A percentile compares a stretch with the other conserved stretches of the same genome.
Conservation (phyloP, 23 tunicate genomes). For the Oikopleura vanhoeffeni region DNA sequence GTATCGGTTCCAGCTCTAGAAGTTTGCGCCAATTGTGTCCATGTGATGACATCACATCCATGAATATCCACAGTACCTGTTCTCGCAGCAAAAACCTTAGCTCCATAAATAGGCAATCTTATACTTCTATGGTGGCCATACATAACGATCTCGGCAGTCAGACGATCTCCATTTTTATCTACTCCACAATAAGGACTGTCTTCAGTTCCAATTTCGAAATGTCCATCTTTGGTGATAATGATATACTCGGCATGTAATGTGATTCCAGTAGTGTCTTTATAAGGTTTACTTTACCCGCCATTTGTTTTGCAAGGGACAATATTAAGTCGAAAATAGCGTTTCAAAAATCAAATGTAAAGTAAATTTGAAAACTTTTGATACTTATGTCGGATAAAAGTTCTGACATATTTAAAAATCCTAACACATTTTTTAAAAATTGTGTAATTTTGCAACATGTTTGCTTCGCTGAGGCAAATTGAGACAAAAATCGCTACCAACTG, state of each 20-base stretch:
- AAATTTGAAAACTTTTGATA: too few relatives aligned
- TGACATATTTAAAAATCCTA: too few relatives aligned
- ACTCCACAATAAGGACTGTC: slow-evolving; percentile 25
- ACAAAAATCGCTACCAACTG: too few relatives aligned
- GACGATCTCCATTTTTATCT: not conserved
- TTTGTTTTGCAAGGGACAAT: too few relatives aligned
- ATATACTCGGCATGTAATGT: slow-evolving; percentile 50
- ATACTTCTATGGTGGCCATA: slow-evolving; percentile 46
- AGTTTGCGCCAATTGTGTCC: slow-evolving; percentile 38
- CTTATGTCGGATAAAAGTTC: too few relatives aligned
- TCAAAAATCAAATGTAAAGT: too few relatives aligned
- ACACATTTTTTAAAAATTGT: too few relatives aligned
- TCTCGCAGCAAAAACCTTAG: slow-evolving; percentile 64
- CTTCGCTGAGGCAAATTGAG: too few relatives aligned
- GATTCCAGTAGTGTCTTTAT: too few relatives aligned
- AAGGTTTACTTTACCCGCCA: too few relatives aligned
- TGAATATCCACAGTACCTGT: slow-evolving; percentile 70
- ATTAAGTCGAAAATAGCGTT: too few relatives aligned
- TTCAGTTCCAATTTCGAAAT: slow-evolving; percentile 46
- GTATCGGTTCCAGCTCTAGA: slow-evolving; percentile 35
- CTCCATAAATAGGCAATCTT: slow-evolving; percentile 80
- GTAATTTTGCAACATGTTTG: too few relatives aligned
- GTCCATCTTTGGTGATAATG: slow-evolving; percentile 41
- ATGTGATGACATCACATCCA: slow-evolving; percentile 37
- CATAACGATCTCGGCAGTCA: slow-evolving; percentile 39